Percentiles rank a stretch among this genome's conserved stretches.
Conservation (phyloP, 53 echinoderm and acorn worm genomes). For the Hippasteria phrygiana region DNA sequence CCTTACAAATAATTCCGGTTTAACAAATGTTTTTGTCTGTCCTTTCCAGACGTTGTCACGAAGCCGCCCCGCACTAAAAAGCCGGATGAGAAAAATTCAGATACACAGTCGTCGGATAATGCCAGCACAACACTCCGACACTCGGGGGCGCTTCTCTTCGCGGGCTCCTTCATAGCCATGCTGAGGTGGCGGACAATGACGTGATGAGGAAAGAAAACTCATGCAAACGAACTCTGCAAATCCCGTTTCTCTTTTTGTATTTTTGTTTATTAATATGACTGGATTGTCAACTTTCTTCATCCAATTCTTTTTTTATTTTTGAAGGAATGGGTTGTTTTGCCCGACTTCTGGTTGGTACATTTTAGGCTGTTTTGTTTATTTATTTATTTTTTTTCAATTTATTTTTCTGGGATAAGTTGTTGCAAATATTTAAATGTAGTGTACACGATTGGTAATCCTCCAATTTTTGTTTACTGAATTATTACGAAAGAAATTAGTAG, state of each 20-base stretch:
- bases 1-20: too few species aligned
- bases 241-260: too few species aligned
- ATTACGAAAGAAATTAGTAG: too few species aligned
- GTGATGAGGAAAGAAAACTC: conserved; percentile 10
- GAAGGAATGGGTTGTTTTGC: background rate
- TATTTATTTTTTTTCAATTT: background rate
- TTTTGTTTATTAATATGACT: conserved; percentile 1
- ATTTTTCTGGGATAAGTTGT: background rate
- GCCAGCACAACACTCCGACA: conserved; percentile 37
- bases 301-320: background rate
- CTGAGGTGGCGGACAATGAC: conserved; percentile 31
- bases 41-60: background rate
- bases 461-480: too few species aligned
- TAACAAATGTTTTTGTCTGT: too few species aligned
- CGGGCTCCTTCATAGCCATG: conserved; percentile 19
- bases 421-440: too few species aligned
- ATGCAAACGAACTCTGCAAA: conserved; percentile 22
- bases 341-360: background rate
- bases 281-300: background rate
- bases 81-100: background rate
- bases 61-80: background rate
- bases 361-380: background rate
- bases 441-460: too few species aligned
- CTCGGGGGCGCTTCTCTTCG: conserved; percentile 3
- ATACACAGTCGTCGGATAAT: conserved; percentile 35